phyloP scores from a whole-genome alignment of 2,797 vertebrate genomes.

The Phalanger gymnotis region DNA sequence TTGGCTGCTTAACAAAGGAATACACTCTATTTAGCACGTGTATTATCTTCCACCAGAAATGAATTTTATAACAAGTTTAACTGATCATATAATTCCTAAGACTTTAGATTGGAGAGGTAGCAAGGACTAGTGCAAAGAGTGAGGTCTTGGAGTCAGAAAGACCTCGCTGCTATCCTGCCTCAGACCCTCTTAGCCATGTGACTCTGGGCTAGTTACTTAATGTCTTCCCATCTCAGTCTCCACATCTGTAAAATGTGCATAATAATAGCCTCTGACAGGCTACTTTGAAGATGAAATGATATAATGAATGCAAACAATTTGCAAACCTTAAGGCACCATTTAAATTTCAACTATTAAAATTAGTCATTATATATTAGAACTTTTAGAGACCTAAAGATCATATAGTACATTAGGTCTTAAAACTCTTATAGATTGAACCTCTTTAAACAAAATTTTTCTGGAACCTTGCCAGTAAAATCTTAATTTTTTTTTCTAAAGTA shows the following conservation, averaged over 20 bases:
- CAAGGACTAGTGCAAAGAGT: background rate
- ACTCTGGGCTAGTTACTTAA: background rate
- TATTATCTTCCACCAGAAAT: background rate
- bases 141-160: background rate
- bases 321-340: background rate
- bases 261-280: background rate
- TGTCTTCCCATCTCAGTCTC: background rate
- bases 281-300: conserved; percentile 6
- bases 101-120: background rate
- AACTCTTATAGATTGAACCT: background rate
- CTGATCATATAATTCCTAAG: background rate
- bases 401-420: background rate
- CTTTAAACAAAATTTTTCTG: background rate
- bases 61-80: background rate
- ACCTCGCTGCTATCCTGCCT: background rate
- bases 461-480: background rate
- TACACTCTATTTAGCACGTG: background rate
- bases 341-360: background rate
- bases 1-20: background rate
- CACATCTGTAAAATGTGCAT: background rate
- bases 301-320: background rate
- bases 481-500: background rate
- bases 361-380: background rate
- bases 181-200: background rate
- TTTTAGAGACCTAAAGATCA: background rate